These are phyloP conservation scores for Fregata magnificens DNA, from an alignment of 2,113 vertebrate genomes.

Conservation along the genomic window DNA sequence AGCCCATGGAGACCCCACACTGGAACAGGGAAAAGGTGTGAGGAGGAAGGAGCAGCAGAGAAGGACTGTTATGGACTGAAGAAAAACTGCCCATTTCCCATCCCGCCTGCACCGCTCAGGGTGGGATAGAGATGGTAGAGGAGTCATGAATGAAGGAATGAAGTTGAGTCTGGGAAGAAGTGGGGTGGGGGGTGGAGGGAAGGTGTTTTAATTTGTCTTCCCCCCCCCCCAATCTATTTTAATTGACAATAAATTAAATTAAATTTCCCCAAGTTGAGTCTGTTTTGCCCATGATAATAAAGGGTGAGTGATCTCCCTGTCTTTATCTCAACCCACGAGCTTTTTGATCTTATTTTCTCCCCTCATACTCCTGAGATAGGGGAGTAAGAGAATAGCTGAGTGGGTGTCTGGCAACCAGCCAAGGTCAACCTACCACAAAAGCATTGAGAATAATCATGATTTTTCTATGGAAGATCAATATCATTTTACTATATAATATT, in stretches of 20 bases:
- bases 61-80: neutral
- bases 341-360: neutral
- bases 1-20: neutral
- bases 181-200: accelerated
- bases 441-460: neutral
- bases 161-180: neutral
- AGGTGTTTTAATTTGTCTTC: neutral
- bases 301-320: neutral
- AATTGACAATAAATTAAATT: neutral
- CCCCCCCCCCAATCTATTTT: neutral
- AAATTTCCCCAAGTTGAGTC: neutral
- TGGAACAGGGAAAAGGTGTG: neutral
- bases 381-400: neutral
- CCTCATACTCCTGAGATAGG: neutral
- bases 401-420: neutral
- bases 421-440: neutral
- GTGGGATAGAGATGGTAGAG: neutral
- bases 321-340: neutral
- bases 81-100: accelerated
- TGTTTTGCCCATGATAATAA: neutral
- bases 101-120: neutral
- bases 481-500: neutral
- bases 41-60: neutral
- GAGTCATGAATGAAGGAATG: neutral
- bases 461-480: neutral